Evolutionary conservation across 2,888 invertebrate species (phyloP), one percentile per base, ranked within the genome.

Genomic region (Sesamia inferens): DNA sequence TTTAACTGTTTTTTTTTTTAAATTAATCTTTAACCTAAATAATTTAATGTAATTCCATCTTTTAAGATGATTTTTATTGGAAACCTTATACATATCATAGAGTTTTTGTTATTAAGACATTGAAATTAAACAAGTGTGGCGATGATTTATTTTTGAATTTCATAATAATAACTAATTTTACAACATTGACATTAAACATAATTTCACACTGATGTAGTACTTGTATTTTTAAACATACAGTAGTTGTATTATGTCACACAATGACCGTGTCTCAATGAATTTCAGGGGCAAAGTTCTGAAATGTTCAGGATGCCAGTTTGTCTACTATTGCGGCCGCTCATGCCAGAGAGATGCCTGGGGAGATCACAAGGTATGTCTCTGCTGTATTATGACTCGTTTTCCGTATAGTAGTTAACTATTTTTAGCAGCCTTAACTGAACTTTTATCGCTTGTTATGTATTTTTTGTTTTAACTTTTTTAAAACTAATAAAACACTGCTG

Each of bases 311-410:
- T 99, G 99, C 94, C 97, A 97, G 72, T 98, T 98, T 89, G 97
- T 98, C 0, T 97, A 97, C 92, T 99, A 99, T 89, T 99, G 99
- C 90, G 97, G 97, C 82, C 97, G 97, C 68, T 92, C 92, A 55
- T 99, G 99, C 92, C 99, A 99, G 94, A 97, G 96, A 91, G 97
- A 97, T 85, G 97, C 98, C 16, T 99, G 99, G 99, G 90, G 92
- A 14, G 96, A 98, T 76, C 99, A 99, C 92, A 99, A 98, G 95
- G 96, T 96, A 90, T 85, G 83, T 58, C 0, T 61, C 0, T 59
- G n/a, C 65, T 55, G 63, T 54, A 48, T 58, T 65, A 24, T 65
- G 64, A 22, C 22, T 44, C 44, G 67, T 70, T 70, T 51, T 63
- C 24, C 7, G 4, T 14, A 19, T 2, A 51, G 4, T 0, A 5